These are phyloP conservation scores for Platyscapa corneri DNA, from an alignment of 1,140 invertebrate species.

Conservation along the genomic window DNA sequence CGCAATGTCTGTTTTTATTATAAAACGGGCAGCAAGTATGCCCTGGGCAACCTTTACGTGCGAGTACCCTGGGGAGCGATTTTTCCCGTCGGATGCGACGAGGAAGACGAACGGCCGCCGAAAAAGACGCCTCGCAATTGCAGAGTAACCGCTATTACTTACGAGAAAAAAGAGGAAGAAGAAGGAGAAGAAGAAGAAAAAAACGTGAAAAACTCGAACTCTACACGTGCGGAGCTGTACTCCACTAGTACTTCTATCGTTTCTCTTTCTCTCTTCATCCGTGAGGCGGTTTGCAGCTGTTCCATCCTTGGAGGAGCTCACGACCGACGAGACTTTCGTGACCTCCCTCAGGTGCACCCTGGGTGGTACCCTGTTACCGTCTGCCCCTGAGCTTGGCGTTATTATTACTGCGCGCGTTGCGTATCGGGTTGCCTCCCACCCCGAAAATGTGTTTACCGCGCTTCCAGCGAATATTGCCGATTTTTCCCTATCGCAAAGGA, in stretches of 20 bases:
- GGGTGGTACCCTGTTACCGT: background rate
- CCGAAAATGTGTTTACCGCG: too few species aligned
- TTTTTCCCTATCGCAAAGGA: too few species aligned
- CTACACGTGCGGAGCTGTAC: background rate
- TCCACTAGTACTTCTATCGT: background rate
- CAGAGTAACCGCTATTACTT: constrained; percentile 6
- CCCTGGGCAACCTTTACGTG: background rate
- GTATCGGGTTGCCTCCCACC: background rate
- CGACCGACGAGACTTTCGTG: background rate
- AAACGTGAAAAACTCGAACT: background rate
- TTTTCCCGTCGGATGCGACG: background rate
- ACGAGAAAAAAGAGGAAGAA: background rate
- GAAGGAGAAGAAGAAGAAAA: background rate
- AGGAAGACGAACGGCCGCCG: background rate
- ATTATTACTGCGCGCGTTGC: background rate
- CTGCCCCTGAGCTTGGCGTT: too few species aligned
- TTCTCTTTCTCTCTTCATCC: background rate
- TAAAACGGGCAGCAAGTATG: background rate
- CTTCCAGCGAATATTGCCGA: too few species aligned
- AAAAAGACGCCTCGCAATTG: background rate
- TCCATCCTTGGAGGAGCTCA: background rate
- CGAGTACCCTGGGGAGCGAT: background rate
- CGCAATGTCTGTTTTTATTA: background rate
- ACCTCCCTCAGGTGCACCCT: background rate
- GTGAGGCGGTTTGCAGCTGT: background rate